phyloP scores from a whole-genome alignment of 1,140 invertebrate species.

The Cheumatopsyche charites region DNA sequence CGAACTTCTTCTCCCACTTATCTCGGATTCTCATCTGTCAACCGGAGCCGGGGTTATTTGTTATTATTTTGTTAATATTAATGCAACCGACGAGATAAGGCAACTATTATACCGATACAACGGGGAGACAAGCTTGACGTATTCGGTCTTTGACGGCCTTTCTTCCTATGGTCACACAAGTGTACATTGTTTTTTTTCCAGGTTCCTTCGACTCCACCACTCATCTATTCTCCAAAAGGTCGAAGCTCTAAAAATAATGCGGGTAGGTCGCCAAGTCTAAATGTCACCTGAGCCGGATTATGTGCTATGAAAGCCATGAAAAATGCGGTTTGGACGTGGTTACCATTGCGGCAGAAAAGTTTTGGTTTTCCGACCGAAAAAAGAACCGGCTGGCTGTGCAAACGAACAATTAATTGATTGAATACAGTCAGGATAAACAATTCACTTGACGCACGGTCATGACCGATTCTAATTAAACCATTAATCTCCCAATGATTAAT shows the following conservation, averaged over 20 bases:
- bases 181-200: conserved; percentile 3
- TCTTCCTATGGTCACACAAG: not conserved
- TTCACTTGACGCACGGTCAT: conserved; percentile 45
- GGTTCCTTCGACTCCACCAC: not conserved
- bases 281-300: conserved; percentile 35
- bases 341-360: conserved; percentile 16
- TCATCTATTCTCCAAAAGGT: conserved; percentile 26
- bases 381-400: not conserved
- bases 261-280: conserved; percentile 29
- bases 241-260: conserved; percentile 37
- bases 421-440: conserved; percentile 34
- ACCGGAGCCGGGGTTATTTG: conserved; percentile 44
- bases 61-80: conserved; percentile 47
- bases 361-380: not conserved
- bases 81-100: conserved; percentile 35
- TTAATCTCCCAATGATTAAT: conserved; percentile 47
- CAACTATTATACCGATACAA: conserved; percentile 1
- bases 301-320: conserved; percentile 33
- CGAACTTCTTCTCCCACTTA: conserved; percentile 30
- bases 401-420: conserved; percentile 12
- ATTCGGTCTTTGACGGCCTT: conserved; percentile 19
- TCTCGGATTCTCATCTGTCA: conserved; percentile 48
- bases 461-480: conserved; percentile 48
- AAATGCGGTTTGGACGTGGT: conserved; percentile 16
- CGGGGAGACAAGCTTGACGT: conserved; percentile 22